Percentiles rank a stretch among this genome's conserved stretches.
phyloP scores from a whole-genome alignment of 1,140 invertebrate genomes.

The Pogonognathellus flavescens region DNA sequence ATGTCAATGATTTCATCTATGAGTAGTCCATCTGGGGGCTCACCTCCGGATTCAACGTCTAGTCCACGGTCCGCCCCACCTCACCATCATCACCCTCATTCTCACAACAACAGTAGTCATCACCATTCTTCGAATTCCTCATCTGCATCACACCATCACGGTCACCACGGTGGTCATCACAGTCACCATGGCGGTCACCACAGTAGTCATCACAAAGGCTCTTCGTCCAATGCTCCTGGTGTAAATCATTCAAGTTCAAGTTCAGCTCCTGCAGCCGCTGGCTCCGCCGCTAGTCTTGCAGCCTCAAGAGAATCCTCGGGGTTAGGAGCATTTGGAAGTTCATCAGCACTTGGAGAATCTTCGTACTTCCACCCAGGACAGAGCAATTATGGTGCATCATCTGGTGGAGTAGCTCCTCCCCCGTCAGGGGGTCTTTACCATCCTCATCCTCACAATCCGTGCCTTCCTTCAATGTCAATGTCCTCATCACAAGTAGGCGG shows the following conservation, averaged over 20 bases:
- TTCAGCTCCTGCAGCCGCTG: conserved; percentile 4
- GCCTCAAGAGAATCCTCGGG: conserved; percentile 34
- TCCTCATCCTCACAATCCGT: conserved; percentile 68
- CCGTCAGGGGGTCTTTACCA: conserved; percentile 66
- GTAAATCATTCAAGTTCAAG: conserved; percentile 15
- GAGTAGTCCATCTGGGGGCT: conserved; percentile 52
- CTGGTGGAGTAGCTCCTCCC: background rate
- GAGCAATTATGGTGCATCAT: background rate
- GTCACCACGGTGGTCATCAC: conserved; percentile 68
- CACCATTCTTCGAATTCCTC: conserved; percentile 48
- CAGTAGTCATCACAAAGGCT: conserved; percentile 26
- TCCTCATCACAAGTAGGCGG: conserved; percentile 61
- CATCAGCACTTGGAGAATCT: background rate
- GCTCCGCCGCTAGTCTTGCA: conserved; percentile 30
- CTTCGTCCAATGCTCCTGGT: background rate
- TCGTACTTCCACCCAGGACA: conserved; percentile 54
- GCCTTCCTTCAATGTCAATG: conserved; percentile 65
- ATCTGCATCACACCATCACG: conserved; percentile 52
- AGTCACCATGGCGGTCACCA: conserved; percentile 68
- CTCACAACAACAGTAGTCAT: conserved; percentile 19
- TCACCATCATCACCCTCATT: conserved; percentile 56
- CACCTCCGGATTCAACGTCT: conserved; percentile 64
- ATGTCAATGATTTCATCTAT: conserved; percentile 60
- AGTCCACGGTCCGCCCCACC: conserved; percentile 62
- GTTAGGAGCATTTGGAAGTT: conserved; percentile 16